A percentile compares a stretch with the other conserved stretches of the same genome.
Conservation (phyloP, 2,113 vertebrate genomes). For the Albula goreensis region DNA sequence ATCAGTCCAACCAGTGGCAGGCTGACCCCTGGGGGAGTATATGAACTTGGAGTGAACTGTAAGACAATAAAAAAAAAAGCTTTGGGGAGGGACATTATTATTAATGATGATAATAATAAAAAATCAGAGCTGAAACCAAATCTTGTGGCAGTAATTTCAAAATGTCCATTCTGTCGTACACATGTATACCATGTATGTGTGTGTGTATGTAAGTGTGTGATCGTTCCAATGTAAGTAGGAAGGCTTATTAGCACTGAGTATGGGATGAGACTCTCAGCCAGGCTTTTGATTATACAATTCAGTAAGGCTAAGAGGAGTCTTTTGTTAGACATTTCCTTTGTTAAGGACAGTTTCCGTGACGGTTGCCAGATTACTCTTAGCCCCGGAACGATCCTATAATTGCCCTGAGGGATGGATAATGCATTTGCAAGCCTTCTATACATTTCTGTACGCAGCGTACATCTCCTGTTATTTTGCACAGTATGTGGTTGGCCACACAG, state of each 20-base stretch:
- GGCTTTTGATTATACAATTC: not conserved
- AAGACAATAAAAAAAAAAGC: not conserved
- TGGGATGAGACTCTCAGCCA: not conserved
- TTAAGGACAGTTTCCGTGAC: constrained; percentile 32
- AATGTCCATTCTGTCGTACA: no score
- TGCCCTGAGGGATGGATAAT: no score
- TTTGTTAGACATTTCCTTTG: constrained; percentile 24
- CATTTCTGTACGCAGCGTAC: not conserved
- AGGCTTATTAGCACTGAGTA: not conserved
- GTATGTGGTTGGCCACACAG: not conserved
- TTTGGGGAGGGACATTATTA: not conserved
- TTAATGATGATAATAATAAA: no score
- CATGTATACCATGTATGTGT: no score
- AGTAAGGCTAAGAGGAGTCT: not conserved
- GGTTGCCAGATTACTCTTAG: constrained; percentile 15
- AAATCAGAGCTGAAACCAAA: no score
- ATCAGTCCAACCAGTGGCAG: not conserved
- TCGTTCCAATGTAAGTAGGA: no score
- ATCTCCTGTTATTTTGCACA: constrained; percentile 15
- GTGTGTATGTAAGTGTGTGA: no score
- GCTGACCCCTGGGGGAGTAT: not conserved
- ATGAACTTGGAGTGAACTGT: not conserved
- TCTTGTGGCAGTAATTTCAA: no score
- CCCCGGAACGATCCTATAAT: no score
- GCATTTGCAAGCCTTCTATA: constrained; percentile 38